Evolutionary conservation across 2,113 vertebrate genomes (phyloP), one percentile per base, ranked within the genome.

Genomic region (Scatophagus argus): DNA sequence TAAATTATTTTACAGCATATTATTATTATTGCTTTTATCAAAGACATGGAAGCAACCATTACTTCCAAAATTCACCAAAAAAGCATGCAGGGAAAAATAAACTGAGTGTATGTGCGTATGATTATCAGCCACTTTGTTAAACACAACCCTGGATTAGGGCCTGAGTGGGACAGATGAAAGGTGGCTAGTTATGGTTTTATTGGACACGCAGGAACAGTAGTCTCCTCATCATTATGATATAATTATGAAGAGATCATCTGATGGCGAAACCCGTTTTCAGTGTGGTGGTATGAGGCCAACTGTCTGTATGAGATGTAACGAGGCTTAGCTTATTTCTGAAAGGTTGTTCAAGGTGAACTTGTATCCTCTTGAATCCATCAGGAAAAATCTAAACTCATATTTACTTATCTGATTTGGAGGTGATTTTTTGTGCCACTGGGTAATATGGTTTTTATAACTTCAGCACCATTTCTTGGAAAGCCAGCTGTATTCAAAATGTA

Each of bases 181-280:
- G 83, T 74, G 43, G 89, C 75, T 72, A 88, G 52, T 65, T 92
- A 83, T 90, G 85, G 84, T 68, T 80, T 61, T 65, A 91, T 59
- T 72, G 86, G 90, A 90, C 92, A 93, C 90, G 39, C 58, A 85
- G 82, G 88, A 87, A 77, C 84, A 78, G 89, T 84, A 88, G 78
- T 85, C 56, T 5, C 75, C 68, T 76, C 75, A 92, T 92, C 86
- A 86, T 87, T 85, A 82, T 75, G 88, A 90, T 75, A 91, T n/a
- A n/a, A n/a, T n/a, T n/a, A n/a, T n/a, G n/a, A 77, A 55, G 74
- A 83, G 74, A 81, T 88, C 91, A 89, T 91, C 86, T 84, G 89
- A 93, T 82, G 68, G 62, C 59, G 70, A 85, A 65, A 70, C 43
- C 66, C 47, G 79, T 87, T 81, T 87, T 83, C 84, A 79, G 68